phyloP scores from a whole-genome alignment of 1,140 invertebrate genomes.

The Heliconius eleuchia region DNA sequence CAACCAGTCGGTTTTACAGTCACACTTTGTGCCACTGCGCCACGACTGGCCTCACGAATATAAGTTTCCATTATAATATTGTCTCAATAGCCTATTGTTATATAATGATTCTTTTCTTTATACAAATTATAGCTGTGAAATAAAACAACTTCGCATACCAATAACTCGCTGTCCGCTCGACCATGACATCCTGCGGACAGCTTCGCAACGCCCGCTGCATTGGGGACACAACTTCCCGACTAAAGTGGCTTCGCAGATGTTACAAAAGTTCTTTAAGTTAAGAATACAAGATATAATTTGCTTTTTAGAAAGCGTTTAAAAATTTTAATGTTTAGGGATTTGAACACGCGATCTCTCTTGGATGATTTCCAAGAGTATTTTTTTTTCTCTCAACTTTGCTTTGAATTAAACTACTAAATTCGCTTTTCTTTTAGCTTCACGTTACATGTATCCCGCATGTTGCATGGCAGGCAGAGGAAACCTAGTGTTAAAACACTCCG shows the following conservation, averaged over 20 bases:
- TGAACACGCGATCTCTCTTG: too few species aligned
- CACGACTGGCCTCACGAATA: not conserved
- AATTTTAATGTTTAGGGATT: too few species aligned
- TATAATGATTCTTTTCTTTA: slow-evolving; percentile 25
- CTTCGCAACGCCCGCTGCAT: slow-evolving; percentile 35
- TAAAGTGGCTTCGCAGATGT: slow-evolving; percentile 36
- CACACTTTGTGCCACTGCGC: too few species aligned
- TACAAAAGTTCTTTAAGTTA: slow-evolving; percentile 15
- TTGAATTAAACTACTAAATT: too few species aligned
- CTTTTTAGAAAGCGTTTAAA: too few species aligned
- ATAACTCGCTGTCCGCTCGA: slow-evolving; percentile 37
- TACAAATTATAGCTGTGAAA: slow-evolving; percentile 22
- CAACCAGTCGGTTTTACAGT: too few species aligned
- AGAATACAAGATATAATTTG: not conserved
- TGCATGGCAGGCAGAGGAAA: too few species aligned
- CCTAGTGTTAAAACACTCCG: too few species aligned
- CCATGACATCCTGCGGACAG: slow-evolving; percentile 52
- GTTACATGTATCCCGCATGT: too few species aligned
- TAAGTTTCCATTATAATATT: not conserved
- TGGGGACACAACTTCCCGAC: slow-evolving; percentile 57
- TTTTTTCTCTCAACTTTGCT: too few species aligned
- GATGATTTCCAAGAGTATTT: too few species aligned
- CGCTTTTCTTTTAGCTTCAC: too few species aligned
- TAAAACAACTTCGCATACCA: slow-evolving; percentile 38
- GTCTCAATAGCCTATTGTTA: not conserved